These are phyloP conservation scores for Myathropa florea DNA, from an alignment of 2,888 invertebrate species.

Conservation along the genomic window DNA sequence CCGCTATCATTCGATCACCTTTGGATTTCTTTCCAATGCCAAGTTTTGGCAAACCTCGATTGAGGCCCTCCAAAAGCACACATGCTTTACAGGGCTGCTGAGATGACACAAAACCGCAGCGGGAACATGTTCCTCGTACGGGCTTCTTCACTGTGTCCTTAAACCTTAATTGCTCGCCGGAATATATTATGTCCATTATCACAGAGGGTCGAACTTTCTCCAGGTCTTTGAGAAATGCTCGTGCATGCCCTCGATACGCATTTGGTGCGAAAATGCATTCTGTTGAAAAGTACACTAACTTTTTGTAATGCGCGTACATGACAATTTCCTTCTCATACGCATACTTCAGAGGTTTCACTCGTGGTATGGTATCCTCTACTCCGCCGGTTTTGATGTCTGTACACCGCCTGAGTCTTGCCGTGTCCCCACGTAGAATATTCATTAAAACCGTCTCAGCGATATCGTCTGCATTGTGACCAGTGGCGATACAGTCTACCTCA, in stretches of 20 bases:
- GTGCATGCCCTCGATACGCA: conserved; percentile 96
- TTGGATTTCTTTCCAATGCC: conserved; percentile 95
- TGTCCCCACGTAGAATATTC: conserved; percentile 98
- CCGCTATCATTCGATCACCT: conserved; percentile 85
- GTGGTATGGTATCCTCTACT: conserved; percentile 91
- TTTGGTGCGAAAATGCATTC: conserved; percentile 99
- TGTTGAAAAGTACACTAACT: conserved; percentile 98
- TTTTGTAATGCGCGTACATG: conserved; percentile 98
- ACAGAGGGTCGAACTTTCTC: conserved; percentile 95
- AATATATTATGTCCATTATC: conserved; percentile 96
- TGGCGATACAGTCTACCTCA: conserved; percentile 95
- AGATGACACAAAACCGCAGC: conserved; percentile 95
- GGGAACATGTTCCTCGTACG: conserved; percentile 87
- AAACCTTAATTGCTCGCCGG: conserved; percentile 92
- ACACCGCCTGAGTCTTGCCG: conserved; percentile 95
- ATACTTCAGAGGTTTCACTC: conserved; percentile 98
- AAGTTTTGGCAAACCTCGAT: conserved; percentile 93
- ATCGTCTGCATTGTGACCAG: conserved; percentile 98
- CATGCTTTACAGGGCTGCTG: conserved; percentile 98
- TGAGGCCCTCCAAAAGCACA: conserved; percentile 95
- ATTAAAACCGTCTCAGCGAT: conserved; percentile 99
- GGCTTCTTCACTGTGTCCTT: conserved; percentile 92
- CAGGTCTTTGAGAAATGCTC: conserved; percentile 95
- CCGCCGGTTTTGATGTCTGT: conserved; percentile 90
- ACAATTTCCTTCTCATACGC: conserved; percentile 99